A percentile compares a stretch with the other conserved stretches of the same genome.
Evolutionary conservation across 2,797 vertebrate species (phyloP).

Genomic region (Phrynocephalus vlangalii): DNA sequence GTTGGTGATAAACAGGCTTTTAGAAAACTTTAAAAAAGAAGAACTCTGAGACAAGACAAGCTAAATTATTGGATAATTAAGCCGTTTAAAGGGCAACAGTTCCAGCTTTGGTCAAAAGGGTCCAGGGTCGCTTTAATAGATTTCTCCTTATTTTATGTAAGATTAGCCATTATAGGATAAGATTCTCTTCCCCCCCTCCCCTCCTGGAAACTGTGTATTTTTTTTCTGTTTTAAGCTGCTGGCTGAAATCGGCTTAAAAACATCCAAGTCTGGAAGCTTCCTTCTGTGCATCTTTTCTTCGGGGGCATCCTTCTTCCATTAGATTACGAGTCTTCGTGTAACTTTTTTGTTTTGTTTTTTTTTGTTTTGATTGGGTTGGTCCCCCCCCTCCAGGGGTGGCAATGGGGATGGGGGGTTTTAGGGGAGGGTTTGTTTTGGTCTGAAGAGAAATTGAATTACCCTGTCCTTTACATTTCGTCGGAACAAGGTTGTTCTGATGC

Average conservation of each 20-base stretch:
- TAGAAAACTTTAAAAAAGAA: not conserved
- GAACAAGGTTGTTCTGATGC: not conserved
- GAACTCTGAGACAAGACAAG: constrained; percentile 53
- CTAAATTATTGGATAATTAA: constrained; percentile 59
- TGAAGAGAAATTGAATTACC: accelerated
- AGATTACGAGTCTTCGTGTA: constrained; percentile 29
- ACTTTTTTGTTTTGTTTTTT: not conserved
- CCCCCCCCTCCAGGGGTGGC: no score
- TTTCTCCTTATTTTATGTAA: constrained; percentile 48
- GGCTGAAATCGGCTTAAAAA: constrained; percentile 37
- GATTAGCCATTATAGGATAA: constrained; percentile 24
- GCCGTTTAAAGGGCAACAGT: constrained; percentile 49
- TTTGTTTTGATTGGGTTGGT: no score
- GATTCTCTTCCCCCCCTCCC: constrained; percentile 11
- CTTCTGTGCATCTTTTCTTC: not conserved
- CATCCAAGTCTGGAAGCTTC: not conserved
- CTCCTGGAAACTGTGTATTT: not conserved
- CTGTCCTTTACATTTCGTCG: accelerated
- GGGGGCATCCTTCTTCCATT: constrained; percentile 6
- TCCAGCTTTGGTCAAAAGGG: constrained; percentile 44
- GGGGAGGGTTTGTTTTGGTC: not conserved
- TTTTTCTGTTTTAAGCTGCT: constrained; percentile 1
- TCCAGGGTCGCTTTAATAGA: constrained; percentile 15
- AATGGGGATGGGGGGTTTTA: not conserved
- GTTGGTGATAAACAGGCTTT: constrained; percentile 68